Evolutionary conservation across 2,888 invertebrate genomes (phyloP).

Genomic region (Exephanes ischioxanthus): DNA sequence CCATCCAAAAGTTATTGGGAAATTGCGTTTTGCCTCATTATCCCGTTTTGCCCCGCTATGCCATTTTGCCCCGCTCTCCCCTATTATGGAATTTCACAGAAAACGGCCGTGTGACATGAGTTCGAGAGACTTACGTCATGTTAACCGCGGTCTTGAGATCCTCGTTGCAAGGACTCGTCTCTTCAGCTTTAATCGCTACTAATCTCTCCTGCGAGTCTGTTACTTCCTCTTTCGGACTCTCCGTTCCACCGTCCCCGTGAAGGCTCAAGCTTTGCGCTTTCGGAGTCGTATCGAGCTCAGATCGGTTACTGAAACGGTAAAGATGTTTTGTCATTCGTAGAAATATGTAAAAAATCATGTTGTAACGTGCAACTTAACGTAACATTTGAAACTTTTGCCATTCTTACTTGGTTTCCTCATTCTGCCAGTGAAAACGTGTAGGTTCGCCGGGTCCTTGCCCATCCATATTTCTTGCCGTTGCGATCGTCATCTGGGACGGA

Average conservation of each 20-base stretch:
- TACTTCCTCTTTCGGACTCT: conserved; percentile 34
- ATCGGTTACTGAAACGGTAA: conserved; percentile 39
- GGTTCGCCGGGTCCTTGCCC: conserved; percentile 70
- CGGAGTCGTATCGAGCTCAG: conserved; percentile 42
- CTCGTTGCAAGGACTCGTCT: conserved; percentile 77
- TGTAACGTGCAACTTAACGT: background rate
- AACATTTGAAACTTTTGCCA: background rate
- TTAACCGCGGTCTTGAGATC: conserved; percentile 83
- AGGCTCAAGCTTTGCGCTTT: conserved; percentile 28
- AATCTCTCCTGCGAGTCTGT: conserved; percentile 74
- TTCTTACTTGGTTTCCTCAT: conserved; percentile 67
- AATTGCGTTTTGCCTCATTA: no score
- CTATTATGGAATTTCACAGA: background rate
- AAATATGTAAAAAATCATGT: background rate
- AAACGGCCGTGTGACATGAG: background rate
- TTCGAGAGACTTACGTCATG: conserved; percentile 82
- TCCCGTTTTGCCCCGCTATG: no score
- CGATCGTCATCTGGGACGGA: conserved; percentile 75
- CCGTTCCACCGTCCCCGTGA: conserved; percentile 42
- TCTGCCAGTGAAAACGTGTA: conserved; percentile 68
- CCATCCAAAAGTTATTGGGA: no score
- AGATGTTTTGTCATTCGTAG: conserved; percentile 10
- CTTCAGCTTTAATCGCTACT: conserved; percentile 81
- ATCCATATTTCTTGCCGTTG: conserved; percentile 68
- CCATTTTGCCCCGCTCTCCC: no score